These are phyloP conservation scores for Syngnathus floridae DNA, from an alignment of 2,113 vertebrate species.

Conservation along the genomic window DNA sequence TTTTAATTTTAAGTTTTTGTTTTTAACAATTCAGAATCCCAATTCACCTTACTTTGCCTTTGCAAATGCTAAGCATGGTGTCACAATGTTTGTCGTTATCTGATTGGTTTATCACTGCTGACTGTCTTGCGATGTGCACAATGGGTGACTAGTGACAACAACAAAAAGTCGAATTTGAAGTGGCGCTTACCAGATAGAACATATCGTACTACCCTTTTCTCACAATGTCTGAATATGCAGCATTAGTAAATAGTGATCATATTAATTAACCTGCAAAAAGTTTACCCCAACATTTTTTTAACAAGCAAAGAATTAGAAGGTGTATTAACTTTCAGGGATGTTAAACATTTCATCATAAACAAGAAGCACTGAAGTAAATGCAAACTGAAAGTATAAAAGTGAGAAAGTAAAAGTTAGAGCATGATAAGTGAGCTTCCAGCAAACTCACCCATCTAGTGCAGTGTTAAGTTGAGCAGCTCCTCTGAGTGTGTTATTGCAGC, in stretches of 20 bases:
- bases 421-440: background rate
- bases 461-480: conserved; percentile 34
- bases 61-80: no score
- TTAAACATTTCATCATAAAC: background rate
- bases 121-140: no score
- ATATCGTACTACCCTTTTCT: no score
- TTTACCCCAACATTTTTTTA: background rate
- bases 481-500: conserved; percentile 34
- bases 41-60: no score
- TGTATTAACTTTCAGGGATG: background rate
- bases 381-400: background rate
- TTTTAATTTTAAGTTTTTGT: no score
- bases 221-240: background rate
- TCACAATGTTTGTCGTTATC: no score
- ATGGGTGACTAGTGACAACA: no score
- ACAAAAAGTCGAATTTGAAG: no score
- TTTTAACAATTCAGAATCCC: no score
- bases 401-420: no score
- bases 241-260: background rate
- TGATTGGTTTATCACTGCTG: no score
- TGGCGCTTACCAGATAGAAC: no score
- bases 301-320: background rate
- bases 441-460: conserved; percentile 53
- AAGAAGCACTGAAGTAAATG: background rate
- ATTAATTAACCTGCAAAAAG: background rate